Evolutionary conservation across 2,888 invertebrate species (phyloP).

Genomic region (Reticulitermes lucifugus): DNA sequence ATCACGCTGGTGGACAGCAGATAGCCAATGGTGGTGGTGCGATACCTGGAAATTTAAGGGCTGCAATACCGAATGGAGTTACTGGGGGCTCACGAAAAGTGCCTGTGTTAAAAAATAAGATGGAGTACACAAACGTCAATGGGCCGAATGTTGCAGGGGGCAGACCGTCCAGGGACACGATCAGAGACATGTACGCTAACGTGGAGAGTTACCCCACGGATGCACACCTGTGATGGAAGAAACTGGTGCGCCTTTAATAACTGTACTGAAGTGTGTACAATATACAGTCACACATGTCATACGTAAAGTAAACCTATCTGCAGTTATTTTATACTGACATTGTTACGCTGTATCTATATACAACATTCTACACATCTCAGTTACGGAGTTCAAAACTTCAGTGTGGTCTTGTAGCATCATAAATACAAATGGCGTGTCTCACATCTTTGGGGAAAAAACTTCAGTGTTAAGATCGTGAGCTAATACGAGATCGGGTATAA

Average conservation of each 20-base stretch:
- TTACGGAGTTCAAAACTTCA: too few species aligned
- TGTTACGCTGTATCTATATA: too few species aligned
- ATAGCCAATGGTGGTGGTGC: conserved; percentile 15
- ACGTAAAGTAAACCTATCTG: too few species aligned
- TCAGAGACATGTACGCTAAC: conserved; percentile 63
- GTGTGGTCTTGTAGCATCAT: too few species aligned
- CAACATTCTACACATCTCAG: too few species aligned
- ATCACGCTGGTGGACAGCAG: conserved; percentile 1
- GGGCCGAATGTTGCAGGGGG: conserved; percentile 47
- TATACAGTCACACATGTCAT: too few species aligned
- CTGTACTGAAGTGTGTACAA: too few species aligned
- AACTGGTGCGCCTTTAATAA: background rate
- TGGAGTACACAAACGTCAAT: conserved; percentile 24
- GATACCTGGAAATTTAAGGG: background rate
- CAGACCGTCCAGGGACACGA: conserved; percentile 58
- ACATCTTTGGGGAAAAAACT: too few species aligned
- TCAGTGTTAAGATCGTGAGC: too few species aligned
- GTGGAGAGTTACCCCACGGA: conserved; percentile 63
- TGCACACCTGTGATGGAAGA: conserved; percentile 57
- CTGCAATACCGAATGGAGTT: conserved; percentile 59
- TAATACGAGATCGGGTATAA: too few species aligned
- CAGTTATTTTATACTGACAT: too few species aligned
- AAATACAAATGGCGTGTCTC: too few species aligned
- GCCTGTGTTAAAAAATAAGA: conserved; percentile 11
- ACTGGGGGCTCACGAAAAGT: conserved; percentile 63